phyloP scores from a whole-genome alignment of 2,113 vertebrate species.

The Dipodomys stephensi region DNA sequence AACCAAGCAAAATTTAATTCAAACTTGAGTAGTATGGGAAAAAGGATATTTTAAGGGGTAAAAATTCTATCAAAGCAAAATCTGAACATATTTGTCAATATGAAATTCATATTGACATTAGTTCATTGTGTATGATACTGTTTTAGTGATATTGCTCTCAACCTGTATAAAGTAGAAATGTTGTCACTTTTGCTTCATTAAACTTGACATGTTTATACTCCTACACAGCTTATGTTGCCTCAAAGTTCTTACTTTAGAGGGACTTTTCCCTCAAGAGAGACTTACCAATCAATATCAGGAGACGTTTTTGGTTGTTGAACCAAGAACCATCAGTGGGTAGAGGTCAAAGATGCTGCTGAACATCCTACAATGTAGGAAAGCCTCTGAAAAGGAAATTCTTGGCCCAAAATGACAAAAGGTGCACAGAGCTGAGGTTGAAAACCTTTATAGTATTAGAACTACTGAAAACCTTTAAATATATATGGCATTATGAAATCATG shows the following conservation, averaged over 20 bases:
- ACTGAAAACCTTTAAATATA: slow-evolving; percentile 23
- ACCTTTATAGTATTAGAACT: neutral
- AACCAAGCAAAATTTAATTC: neutral
- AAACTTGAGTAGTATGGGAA: neutral
- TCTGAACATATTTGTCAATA: neutral
- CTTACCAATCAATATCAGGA: neutral
- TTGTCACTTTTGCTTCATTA: neutral
- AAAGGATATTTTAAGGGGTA: neutral
- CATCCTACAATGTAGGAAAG: neutral
- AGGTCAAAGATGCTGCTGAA: neutral
- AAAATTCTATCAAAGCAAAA: slow-evolving; percentile 28
- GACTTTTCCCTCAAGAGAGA: neutral
- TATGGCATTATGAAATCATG: neutral
- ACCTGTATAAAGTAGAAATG: slow-evolving; percentile 3
- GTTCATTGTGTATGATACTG: neutral
- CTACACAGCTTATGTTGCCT: neutral
- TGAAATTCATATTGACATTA: neutral
- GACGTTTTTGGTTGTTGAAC: neutral
- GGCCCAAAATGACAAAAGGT: neutral
- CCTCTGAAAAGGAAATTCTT: neutral
- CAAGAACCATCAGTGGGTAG: neutral
- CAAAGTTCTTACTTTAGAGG: neutral
- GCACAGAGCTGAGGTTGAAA: neutral
- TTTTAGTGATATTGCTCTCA: slow-evolving; percentile 34
- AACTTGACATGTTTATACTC: slow-evolving; percentile 34